Evolutionary conservation across 37 sponge, comb jelly and placozoan genomes (phyloP).

Genomic region (Corticium candelabrum): DNA sequence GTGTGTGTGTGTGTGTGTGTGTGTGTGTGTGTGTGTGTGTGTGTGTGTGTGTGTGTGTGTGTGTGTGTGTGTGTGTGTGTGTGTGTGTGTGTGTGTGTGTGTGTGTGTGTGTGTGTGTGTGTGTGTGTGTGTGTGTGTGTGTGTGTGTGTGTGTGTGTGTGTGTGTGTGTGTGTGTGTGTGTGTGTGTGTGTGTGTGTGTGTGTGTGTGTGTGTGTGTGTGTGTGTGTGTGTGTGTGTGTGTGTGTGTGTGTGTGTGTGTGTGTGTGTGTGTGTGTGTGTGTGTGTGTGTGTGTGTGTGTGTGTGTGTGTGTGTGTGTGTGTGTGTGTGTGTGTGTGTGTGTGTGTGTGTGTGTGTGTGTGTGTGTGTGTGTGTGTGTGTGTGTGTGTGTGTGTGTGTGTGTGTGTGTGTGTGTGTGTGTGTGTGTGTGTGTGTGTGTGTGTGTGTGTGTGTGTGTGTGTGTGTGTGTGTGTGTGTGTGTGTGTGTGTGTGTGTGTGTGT

Average conservation of each 20-base stretch:
- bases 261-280: conserved; percentile 2
- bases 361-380: no score
- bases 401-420: no score
- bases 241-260: conserved; percentile 5
- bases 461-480: no score
- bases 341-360: no score
- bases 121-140: conserved; percentile 5
- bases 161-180: conserved; percentile 5
- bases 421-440: no score
- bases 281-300: not conserved
- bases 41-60: conserved; percentile 5
- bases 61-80: conserved; percentile 5
- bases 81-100: conserved; percentile 5
- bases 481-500: no score
- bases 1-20: conserved; percentile 5
- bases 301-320: not conserved
- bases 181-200: conserved; percentile 5
- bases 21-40: conserved; percentile 5
- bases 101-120: conserved; percentile 5
- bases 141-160: conserved; percentile 5
- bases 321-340: no score
- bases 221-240: conserved; percentile 5
- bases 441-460: no score
- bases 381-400: no score
- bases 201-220: conserved; percentile 5